Evolutionary conservation across 2,888 invertebrate genomes (phyloP).

Genomic region (Lasioglossum villosulum): DNA sequence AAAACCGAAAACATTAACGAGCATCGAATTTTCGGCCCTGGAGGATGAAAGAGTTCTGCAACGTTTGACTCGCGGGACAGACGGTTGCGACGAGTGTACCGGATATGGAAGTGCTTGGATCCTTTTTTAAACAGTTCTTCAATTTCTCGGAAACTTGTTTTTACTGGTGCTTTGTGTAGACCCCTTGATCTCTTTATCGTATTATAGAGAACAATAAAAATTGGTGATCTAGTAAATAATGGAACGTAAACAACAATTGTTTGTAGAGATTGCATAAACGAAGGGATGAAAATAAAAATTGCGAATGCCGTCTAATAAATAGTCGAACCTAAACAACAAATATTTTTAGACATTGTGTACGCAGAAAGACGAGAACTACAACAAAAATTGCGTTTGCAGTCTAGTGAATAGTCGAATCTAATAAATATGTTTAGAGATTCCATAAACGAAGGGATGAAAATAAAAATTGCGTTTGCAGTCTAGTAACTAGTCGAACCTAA

Average conservation of each 20-base stretch:
- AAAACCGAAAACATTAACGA: conserved; percentile 11
- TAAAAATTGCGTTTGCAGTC: not conserved
- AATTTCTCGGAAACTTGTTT: not conserved
- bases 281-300: not conserved
- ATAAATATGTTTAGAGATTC: no score
- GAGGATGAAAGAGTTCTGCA: not conserved
- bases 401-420: no score
- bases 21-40: not conserved
- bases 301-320: not conserved
- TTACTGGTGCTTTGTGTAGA: not conserved
- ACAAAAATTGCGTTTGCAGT: no score
- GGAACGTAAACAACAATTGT: no score
- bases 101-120: not conserved
- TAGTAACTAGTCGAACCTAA: not conserved
- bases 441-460: not conserved
- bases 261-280: not conserved
- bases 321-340: no score
- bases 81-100: not conserved
- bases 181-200: no score
- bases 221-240: not conserved
- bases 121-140: not conserved
- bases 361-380: no score
- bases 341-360: no score
- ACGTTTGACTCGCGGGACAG: not conserved
- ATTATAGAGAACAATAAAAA: no score